These are phyloP conservation scores for Caenorhabditis sp. DNA, from an alignment of 2,888 invertebrate genomes.

Conservation along the genomic window DNA sequence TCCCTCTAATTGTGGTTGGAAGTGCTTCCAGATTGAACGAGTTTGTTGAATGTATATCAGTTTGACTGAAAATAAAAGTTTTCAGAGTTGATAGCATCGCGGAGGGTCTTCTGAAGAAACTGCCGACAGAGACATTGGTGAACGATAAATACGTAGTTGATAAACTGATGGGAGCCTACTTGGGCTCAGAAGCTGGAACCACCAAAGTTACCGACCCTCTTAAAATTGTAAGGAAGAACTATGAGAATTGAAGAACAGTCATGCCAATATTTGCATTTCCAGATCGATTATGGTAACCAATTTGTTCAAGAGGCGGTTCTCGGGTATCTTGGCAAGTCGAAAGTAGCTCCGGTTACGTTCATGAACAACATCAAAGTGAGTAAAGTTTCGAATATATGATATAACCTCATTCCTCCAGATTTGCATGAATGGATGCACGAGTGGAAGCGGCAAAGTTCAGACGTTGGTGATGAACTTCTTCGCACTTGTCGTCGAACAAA, in stretches of 20 bases:
- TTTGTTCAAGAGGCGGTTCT: conserved; percentile 17
- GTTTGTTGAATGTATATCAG: conserved; percentile 8
- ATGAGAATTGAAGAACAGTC: background rate
- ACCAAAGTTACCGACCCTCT: conserved; percentile 11
- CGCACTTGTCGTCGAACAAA: conserved; percentile 56
- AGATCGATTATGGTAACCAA: conserved; percentile 4
- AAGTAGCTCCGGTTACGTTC: conserved; percentile 61
- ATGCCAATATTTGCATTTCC: background rate
- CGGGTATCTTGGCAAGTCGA: conserved; percentile 61
- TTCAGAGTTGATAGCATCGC: conserved; percentile 69
- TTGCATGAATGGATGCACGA: conserved; percentile 52
- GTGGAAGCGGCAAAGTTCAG: conserved; percentile 33
- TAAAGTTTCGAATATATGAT: no score
- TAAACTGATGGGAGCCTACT: conserved; percentile 56
- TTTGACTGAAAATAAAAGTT: background rate
- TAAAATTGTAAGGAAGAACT: background rate
- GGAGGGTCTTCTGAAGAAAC: conserved; percentile 64
- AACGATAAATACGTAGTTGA: conserved; percentile 49
- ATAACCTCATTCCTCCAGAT: no score
- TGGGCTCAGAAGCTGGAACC: conserved; percentile 56
- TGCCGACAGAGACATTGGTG: conserved; percentile 39
- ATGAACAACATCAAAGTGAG: conserved; percentile 72
- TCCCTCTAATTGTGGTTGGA: conserved; percentile 66
- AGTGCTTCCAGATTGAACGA: conserved; percentile 58
- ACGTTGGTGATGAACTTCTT: conserved; percentile 58